Percentiles rank a stretch among this genome's conserved stretches.
phyloP scores from a whole-genome alignment of 2,797 vertebrate genomes.

The Oreonectes daqikongensis region DNA sequence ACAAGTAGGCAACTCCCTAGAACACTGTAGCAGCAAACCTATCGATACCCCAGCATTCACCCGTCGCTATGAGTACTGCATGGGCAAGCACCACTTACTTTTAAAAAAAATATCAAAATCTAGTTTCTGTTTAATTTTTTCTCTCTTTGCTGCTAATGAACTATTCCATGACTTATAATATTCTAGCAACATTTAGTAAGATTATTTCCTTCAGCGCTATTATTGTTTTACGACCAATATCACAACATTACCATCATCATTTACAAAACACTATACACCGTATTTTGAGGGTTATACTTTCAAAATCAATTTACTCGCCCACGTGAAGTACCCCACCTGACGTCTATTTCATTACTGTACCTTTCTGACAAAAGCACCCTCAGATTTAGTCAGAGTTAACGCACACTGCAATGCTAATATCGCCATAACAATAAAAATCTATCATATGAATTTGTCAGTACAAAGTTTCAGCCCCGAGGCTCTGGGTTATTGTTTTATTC shows the following conservation, averaged over 20 bases:
- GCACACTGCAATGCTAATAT: slow-evolving; percentile 82
- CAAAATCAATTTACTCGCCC: slow-evolving; percentile 50
- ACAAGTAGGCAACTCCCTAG: not conserved
- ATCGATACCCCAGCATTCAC: not conserved
- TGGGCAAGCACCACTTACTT: not conserved
- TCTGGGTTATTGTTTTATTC: slow-evolving; percentile 83
- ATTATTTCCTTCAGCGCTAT: slow-evolving; percentile 5
- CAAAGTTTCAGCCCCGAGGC: slow-evolving; percentile 74
- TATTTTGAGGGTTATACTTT: slow-evolving; percentile 16
- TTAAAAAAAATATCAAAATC: not conserved
- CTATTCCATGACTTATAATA: slow-evolving; percentile 4
- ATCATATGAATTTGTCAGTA: slow-evolving; percentile 78
- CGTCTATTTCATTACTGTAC: slow-evolving; percentile 54
- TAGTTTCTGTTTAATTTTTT: not conserved
- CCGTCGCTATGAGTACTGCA: not conserved
- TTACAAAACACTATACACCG: slow-evolving; percentile 11
- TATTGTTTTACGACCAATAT: slow-evolving; percentile 18
- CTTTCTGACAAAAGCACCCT: slow-evolving; percentile 70
- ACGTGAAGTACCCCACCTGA: slow-evolving; percentile 45
- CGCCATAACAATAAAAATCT: slow-evolving; percentile 77
- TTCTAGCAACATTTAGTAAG: slow-evolving; percentile 14
- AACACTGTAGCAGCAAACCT: not conserved
- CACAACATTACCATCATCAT: slow-evolving; percentile 15
- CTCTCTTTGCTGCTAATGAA: not conserved
- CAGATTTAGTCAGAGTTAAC: slow-evolving; percentile 69